A percentile compares a stretch with the other conserved stretches of the same genome.
Conservation (phyloP, 2,113 vertebrate genomes). For the Rhinoptilus africanus region DNA sequence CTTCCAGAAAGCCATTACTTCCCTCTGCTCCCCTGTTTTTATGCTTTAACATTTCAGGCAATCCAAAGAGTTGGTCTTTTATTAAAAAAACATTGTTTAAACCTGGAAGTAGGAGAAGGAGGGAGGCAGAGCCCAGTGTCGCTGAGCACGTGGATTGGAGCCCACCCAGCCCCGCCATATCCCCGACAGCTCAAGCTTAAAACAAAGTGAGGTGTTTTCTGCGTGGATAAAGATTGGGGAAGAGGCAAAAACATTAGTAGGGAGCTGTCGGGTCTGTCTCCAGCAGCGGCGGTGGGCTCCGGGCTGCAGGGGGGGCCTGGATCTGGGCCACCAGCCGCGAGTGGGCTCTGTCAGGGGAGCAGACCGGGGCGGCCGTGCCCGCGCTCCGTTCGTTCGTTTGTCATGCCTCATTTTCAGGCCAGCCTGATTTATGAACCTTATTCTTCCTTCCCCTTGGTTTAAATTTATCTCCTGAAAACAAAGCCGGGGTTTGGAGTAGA, state of each 20-base stretch:
- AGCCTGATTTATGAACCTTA: constrained; percentile 44
- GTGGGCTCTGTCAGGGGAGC: background rate
- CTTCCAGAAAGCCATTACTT: background rate
- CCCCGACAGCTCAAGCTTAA: background rate
- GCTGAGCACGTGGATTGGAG: background rate
- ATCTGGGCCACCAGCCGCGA: background rate
- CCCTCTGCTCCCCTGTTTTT: background rate
- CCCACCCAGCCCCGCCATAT: background rate
- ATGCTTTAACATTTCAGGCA: background rate
- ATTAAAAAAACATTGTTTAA: background rate
- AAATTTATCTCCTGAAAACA: constrained; percentile 43
- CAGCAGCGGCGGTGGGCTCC: background rate
- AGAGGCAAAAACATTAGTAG: background rate
- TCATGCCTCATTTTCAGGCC: constrained; percentile 43
- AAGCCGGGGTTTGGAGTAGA: background rate
- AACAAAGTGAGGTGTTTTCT: background rate
- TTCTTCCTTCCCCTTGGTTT: constrained; percentile 49
- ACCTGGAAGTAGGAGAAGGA: background rate
- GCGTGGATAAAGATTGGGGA: background rate
- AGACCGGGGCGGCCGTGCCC: rapidly evolving
- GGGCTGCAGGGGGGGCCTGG: background rate
- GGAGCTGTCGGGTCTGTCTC: background rate
- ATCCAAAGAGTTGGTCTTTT: background rate
- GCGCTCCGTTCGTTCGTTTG: background rate
- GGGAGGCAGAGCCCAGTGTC: rapidly evolving